Percentiles rank a stretch among this genome's conserved stretches.
Evolutionary conservation across 2,888 invertebrate genomes (phyloP).

Genomic region (Andrena flavipes): DNA sequence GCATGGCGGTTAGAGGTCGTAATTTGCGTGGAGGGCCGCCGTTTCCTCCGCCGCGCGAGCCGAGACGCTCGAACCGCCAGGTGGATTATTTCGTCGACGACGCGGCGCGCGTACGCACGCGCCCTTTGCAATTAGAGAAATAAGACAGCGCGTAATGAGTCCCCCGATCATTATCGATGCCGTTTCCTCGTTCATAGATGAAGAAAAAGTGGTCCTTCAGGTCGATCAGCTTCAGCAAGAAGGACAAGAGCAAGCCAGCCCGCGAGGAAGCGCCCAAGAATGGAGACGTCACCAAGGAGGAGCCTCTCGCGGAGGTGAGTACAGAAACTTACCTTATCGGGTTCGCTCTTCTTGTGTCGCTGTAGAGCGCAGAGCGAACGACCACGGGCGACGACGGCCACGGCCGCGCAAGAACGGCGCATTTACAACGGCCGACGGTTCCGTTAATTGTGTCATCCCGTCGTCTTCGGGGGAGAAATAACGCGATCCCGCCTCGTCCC

Average conservation of each 20-base stretch:
- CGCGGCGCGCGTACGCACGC: neutral
- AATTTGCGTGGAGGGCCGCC: neutral
- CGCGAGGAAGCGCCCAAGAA: conserved; percentile 88
- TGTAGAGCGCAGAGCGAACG: neutral
- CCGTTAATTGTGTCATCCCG: conserved; percentile 5
- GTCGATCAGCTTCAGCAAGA: conserved; percentile 94
- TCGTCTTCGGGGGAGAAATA: neutral
- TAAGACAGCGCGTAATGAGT: conserved; percentile 39
- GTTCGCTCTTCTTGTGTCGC: neutral
- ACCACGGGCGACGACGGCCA: no score
- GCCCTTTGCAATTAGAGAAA: conserved; percentile 12
- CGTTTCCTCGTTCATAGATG: conserved; percentile 85
- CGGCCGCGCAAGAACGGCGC: neutral
- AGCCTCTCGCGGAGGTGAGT: conserved; percentile 87
- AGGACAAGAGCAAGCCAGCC: conserved; percentile 94
- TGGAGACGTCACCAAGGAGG: conserved; percentile 87
- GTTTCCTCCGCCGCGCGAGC: no score
- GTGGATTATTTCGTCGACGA: conserved; percentile 7
- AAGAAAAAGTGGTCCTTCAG: conserved; percentile 97
- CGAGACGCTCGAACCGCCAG: neutral
- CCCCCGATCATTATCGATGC: conserved; percentile 54
- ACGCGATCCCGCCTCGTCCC: neutral
- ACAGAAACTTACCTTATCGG: conserved; percentile 35
- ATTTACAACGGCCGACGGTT: neutral
- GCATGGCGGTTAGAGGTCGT: neutral